These are phyloP conservation scores for Eriosoma lanigerum DNA, from an alignment of 1,140 invertebrate genomes.

Conservation along the genomic window DNA sequence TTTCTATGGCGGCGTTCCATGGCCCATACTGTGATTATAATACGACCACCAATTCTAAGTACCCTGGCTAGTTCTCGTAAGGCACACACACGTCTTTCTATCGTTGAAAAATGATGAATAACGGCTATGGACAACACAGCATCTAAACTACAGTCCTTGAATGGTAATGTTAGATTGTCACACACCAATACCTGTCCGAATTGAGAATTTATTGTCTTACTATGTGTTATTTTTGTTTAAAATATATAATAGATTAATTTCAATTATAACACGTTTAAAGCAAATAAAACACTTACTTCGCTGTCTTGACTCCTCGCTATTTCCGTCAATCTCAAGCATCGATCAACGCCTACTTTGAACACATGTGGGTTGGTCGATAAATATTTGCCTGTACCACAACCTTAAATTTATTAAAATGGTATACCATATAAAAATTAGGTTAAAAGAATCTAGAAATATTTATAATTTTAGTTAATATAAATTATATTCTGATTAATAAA, in stretches of 20 bases:
- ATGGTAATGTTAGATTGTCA: constrained; percentile 87
- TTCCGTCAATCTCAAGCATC: constrained; percentile 76
- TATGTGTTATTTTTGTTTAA: no score
- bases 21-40: constrained; percentile 96
- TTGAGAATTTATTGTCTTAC: background rate
- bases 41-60: constrained; percentile 81
- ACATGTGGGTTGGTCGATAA: constrained; percentile 81
- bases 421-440: no score
- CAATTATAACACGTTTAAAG: background rate
- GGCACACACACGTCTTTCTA: constrained; percentile 82
- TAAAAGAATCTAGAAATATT: no score
- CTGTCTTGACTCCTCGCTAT: constrained; percentile 76
- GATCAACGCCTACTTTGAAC: constrained; percentile 84
- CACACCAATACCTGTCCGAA: constrained; percentile 73
- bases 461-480: no score
- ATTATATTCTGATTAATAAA: no score
- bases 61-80: constrained; percentile 85
- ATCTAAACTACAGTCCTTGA: constrained; percentile 90
- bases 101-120: constrained; percentile 91
- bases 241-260: no score
- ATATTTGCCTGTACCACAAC: constrained; percentile 93
- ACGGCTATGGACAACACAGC: constrained; percentile 92
- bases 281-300: constrained; percentile 66
- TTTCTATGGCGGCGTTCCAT: constrained; percentile 91
- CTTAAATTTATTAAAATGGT: constrained; percentile 60